Percentiles rank a stretch among this genome's conserved stretches.
Evolutionary conservation across 2,797 vertebrate species (phyloP).

Genomic region (Mormyrus proboscirostris): DNA sequence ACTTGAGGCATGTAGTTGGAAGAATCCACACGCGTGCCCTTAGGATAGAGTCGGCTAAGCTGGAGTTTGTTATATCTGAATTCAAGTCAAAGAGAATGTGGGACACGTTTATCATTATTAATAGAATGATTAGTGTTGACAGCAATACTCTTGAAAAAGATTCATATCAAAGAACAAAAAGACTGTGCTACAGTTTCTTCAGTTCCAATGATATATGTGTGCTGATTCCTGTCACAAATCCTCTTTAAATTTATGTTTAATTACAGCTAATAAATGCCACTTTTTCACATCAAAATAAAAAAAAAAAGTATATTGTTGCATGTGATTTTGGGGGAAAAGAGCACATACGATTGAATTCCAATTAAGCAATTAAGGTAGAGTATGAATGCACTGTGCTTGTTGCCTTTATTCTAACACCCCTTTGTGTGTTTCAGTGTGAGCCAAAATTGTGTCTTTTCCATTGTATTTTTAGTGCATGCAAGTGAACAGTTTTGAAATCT

Average conservation of each 20-base stretch:
- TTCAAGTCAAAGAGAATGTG: slow-evolving; percentile 54
- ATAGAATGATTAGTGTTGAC: background rate
- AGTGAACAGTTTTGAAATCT: background rate
- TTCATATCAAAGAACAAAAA: background rate
- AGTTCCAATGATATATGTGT: background rate
- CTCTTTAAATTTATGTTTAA: background rate
- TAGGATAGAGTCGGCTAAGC: slow-evolving; percentile 80
- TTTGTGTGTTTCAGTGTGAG: background rate
- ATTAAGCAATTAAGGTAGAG: background rate
- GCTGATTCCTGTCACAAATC: background rate
- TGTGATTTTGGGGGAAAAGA: background rate
- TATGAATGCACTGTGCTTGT: background rate
- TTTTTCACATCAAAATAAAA: background rate
- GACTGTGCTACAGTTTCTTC: background rate
- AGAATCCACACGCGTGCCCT: slow-evolving; percentile 80
- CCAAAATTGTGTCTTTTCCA: background rate
- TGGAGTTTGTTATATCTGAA: slow-evolving; percentile 82
- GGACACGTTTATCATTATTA: background rate
- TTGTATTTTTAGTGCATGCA: background rate
- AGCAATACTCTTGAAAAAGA: background rate
- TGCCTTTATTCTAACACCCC: background rate
- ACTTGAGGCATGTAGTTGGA: slow-evolving; percentile 88
- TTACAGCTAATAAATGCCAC: background rate
- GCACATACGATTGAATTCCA: background rate
- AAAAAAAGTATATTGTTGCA: background rate